Percentiles rank a stretch among this genome's conserved stretches.
These are phyloP conservation scores for Aleiodes testaceus DNA, from an alignment of 2,888 invertebrate genomes.

Conservation along the genomic window DNA sequence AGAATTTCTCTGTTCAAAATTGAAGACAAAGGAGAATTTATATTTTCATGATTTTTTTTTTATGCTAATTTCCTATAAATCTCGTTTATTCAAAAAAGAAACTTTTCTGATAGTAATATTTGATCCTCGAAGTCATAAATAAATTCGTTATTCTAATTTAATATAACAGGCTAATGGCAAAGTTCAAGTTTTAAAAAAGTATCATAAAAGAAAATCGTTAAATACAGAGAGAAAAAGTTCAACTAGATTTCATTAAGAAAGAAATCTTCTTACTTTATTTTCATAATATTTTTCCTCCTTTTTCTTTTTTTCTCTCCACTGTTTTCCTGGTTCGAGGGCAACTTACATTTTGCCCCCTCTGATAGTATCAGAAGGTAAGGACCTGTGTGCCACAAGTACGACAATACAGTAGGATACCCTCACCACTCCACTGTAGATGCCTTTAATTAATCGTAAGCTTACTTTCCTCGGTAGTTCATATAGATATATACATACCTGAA, in stretches of 20 bases:
- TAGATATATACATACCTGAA: constrained; percentile 25
- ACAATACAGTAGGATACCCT: constrained; percentile 15
- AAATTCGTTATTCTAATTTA: neutral
- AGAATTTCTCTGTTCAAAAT: too few relatives aligned
- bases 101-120: too few relatives aligned
- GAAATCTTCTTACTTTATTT: constrained; percentile 42
- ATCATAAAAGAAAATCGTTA: constrained; percentile 35
- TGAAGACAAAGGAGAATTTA: too few relatives aligned
- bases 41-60: too few relatives aligned
- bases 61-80: too few relatives aligned
- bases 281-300: neutral
- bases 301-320: too few relatives aligned
- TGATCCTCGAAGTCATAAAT: too few relatives aligned
- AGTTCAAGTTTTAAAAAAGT: constrained; percentile 33
- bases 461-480: constrained; percentile 34
- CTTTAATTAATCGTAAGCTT: constrained; percentile 47
- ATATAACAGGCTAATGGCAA: constrained; percentile 6
- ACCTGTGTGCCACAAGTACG: constrained; percentile 16
- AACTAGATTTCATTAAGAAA: constrained; percentile 42
- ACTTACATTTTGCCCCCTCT: constrained; percentile 23
- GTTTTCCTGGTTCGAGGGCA: constrained; percentile 18
- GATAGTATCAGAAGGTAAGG: constrained; percentile 39
- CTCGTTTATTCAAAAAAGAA: too few relatives aligned
- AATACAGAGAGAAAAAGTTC: constrained; percentile 11
- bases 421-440: constrained; percentile 35